phyloP scores from a whole-genome alignment of 2,797 vertebrate species.

The Sciaenops ocellatus region DNA sequence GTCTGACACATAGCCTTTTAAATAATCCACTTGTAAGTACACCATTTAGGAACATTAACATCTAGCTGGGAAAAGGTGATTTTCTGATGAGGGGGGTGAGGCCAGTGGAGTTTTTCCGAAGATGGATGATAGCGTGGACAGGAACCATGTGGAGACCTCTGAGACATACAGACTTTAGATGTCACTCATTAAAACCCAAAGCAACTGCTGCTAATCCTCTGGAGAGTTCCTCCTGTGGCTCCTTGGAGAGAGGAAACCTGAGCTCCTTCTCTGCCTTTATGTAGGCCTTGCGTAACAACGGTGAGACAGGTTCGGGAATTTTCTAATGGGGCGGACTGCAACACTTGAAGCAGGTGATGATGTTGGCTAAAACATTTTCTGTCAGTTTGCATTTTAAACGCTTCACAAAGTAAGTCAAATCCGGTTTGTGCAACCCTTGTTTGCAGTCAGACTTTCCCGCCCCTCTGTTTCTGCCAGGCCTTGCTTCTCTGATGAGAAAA shows the following conservation, averaged over 20 bases:
- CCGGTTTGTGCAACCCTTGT: conserved; percentile 74
- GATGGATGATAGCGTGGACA: conserved; percentile 55
- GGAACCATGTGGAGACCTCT: conserved; percentile 50
- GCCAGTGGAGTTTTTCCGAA: conserved; percentile 26
- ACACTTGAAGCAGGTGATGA: conserved; percentile 82
- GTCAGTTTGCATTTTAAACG: conserved; percentile 82
- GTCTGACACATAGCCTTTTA: conserved; percentile 77
- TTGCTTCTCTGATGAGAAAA: conserved; percentile 53
- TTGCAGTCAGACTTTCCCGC: conserved; percentile 58
- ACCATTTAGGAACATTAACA: conserved; percentile 79
- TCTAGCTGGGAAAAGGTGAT: conserved; percentile 55
- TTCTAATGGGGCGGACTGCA: conserved; percentile 64
- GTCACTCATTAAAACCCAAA: conserved; percentile 73
- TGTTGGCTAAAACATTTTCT: conserved; percentile 80
- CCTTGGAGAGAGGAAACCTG: conserved; percentile 26
- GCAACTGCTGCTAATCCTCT: conserved; percentile 56
- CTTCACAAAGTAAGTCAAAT: conserved; percentile 83
- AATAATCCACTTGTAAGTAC: conserved; percentile 84
- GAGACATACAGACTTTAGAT: conserved; percentile 59
- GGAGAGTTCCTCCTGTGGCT: conserved; percentile 45
- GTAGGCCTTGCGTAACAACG: conserved; percentile 64
- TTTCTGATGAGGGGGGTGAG: conserved; percentile 44
- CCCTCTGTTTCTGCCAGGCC: conserved; percentile 43
- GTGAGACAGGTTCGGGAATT: conserved; percentile 58
- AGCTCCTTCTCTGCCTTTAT: conserved; percentile 46